Percentiles rank a stretch among this genome's conserved stretches.
phyloP scores from a whole-genome alignment of 2,113 vertebrate genomes.

The Pristiophorus japonicus region DNA sequence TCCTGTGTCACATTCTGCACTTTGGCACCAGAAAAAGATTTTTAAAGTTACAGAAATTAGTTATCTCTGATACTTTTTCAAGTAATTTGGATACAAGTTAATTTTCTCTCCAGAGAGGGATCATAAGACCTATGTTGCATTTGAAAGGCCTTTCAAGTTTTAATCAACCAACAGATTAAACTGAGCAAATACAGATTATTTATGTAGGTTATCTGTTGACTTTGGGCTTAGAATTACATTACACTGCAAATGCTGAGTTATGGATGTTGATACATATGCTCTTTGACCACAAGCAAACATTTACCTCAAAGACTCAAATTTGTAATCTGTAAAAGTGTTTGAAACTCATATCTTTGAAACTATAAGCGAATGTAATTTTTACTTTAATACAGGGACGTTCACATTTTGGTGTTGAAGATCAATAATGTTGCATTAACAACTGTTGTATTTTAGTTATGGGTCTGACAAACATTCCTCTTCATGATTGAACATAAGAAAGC shows the following conservation, averaged over 20 bases:
- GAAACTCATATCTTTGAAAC: neutral
- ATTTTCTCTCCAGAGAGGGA: neutral
- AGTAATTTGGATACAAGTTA: neutral
- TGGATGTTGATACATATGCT: neutral
- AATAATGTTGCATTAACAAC: neutral
- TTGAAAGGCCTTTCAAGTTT: slow-evolving; percentile 12
- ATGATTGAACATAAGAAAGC: neutral
- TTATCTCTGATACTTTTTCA: neutral
- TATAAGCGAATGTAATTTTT: neutral
- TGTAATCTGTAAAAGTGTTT: neutral
- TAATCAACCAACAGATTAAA: slow-evolving; percentile 13
- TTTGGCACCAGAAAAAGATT: neutral
- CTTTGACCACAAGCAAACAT: neutral
- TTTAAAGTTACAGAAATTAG: neutral
- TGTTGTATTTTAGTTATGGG: neutral
- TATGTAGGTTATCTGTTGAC: neutral
- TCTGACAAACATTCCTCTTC: neutral
- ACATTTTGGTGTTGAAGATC: neutral
- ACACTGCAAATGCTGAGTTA: neutral
- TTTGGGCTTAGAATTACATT: neutral
- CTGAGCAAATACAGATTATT: slow-evolving; percentile 23
- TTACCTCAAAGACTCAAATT: neutral
- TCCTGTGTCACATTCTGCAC: neutral
- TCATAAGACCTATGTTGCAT: neutral
- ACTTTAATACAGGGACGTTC: neutral